Evolutionary conservation across 2,888 invertebrate species (phyloP), one percentile per base, ranked within the genome.

Genomic region (Glyphotaelius pellucidus): DNA sequence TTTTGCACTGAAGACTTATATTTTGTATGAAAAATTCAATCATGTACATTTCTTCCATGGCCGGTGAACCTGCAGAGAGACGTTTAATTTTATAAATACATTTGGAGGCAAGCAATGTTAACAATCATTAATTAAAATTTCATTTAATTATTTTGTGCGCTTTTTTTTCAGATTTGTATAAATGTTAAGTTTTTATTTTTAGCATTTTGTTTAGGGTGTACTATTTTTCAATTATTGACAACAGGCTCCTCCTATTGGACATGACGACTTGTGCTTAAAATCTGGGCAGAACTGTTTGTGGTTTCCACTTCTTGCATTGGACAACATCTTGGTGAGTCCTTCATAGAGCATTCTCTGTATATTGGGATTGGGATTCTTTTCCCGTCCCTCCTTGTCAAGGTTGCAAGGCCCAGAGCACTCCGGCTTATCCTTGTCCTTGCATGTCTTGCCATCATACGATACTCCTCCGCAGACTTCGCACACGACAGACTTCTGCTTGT

Each of bases 1-100:
- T 25, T 80, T 88, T 91, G 88, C 91, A 91, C 94, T 90, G 87
- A 15, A 91, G 80, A 25, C 87, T 91, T 15, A 91, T 80, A 9
- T 81, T 88, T 38, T 42, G 30, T 80, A 91, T 52, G 35, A 86
- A 42, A 80, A 91, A 79, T 87, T 91, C 91, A 1, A 91, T 32
- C 86, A 91, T 84, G 67, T 88, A 88, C 35, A 91, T 80, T 35
- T 91, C 91, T 88, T 91, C 91, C 91, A 91, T 91, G n/a, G 32
- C 38, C 47, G 85, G 84, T 2, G 30, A 19, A 91, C 91, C 91
- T 91, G 91, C 52, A 80, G 81, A 80, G 81, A 91, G 91, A 91
- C 83, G 88, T 88, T 80, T 38, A n/a, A 30, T 47, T 87, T 87
- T 80, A 47, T 80, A 80, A 52, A 67, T 67, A 9, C 67, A 67